phyloP scores from a whole-genome alignment of 2,797 vertebrate genomes.

The Sarcoramphus papa region DNA sequence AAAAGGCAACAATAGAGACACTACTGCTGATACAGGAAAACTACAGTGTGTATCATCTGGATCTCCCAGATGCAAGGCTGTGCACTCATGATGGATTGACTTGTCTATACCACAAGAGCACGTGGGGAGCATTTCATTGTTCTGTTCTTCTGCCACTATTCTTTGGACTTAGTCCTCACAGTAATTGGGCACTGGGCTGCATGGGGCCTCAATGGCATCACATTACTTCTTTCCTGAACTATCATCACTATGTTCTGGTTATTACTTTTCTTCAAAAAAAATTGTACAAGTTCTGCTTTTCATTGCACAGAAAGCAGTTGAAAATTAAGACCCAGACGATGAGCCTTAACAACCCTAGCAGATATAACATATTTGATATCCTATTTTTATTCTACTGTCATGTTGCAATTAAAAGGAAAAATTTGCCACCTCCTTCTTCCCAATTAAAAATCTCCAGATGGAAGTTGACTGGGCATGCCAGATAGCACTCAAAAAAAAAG shows the following conservation, averaged over 20 bases:
- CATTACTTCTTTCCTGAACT: background rate
- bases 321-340: background rate
- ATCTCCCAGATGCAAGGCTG: slow-evolving; percentile 60
- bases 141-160: slow-evolving; percentile 28
- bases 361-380: background rate
- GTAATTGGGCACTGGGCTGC: background rate
- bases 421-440: background rate
- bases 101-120: slow-evolving; percentile 34
- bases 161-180: slow-evolving; percentile 34
- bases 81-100: slow-evolving; percentile 66
- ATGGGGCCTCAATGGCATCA: background rate
- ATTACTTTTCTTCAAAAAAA: background rate
- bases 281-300: background rate
- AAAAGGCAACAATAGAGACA: slow-evolving; percentile 66
- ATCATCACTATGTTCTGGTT: background rate
- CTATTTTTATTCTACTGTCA: slow-evolving; percentile 25
- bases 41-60: slow-evolving; percentile 59
- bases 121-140: slow-evolving; percentile 57
- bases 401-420: slow-evolving; percentile 24
- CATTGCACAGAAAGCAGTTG: background rate
- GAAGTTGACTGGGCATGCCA: background rate
- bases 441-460: slow-evolving; percentile 45
- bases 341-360: background rate
- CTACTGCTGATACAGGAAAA: slow-evolving; percentile 48
- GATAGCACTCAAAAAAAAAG: background rate